phyloP scores from a whole-genome alignment of 2,797 vertebrate genomes.

The Schizothorax lantsangensis region DNA sequence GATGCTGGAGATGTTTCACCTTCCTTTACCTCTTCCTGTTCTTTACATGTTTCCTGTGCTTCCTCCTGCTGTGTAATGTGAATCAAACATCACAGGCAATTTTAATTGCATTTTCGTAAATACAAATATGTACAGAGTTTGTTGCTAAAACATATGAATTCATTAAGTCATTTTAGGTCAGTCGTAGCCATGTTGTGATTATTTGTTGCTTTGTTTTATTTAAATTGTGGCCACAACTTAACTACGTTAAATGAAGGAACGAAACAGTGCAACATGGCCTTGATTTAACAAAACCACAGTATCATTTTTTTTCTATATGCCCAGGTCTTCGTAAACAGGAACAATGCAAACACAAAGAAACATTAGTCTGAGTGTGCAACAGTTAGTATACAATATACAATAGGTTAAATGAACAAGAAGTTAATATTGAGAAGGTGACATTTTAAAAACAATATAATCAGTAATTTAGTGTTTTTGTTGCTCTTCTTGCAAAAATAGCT shows the following conservation, averaged over 20 bases:
- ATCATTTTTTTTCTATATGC: not conserved
- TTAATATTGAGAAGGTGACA: not conserved
- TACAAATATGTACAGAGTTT: not conserved
- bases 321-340: not conserved
- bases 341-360: not conserved
- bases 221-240: not conserved
- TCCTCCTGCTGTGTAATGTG: constrained; percentile 6
- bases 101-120: not conserved
- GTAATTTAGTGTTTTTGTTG: not conserved
- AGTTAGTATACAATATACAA: not conserved
- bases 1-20: not conserved
- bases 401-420: not conserved
- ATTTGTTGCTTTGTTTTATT: not conserved
- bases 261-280: not conserved
- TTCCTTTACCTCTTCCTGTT: constrained; percentile 43
- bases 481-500: not conserved
- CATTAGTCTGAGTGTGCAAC: not conserved
- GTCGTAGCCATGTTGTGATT: not conserved
- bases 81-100: not conserved
- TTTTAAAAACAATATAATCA: not conserved
- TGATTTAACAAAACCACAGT: not conserved
- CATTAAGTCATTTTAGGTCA: not conserved
- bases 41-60: constrained; percentile 34
- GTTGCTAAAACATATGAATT: not conserved
- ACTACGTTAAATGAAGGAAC: not conserved